These are phyloP conservation scores for Magallana nippona DNA, from an alignment of 2,888 invertebrate genomes.

Conservation along the genomic window DNA sequence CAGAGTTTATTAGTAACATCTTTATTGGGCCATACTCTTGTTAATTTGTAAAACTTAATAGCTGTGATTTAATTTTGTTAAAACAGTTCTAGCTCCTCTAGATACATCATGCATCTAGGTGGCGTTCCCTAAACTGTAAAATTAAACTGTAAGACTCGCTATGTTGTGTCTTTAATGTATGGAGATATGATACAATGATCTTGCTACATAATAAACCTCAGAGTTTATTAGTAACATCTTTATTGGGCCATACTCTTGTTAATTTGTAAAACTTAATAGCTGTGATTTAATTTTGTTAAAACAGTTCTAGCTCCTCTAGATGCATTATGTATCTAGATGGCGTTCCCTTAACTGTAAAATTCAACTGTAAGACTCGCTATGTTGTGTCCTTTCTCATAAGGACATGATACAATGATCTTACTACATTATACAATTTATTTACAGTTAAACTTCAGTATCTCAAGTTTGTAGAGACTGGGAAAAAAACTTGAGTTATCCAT, in stretches of 20 bases:
- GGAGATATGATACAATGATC: constrained; percentile 39
- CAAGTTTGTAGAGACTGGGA: no score
- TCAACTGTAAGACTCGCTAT: constrained; percentile 35
- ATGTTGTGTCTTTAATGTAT: constrained; percentile 17
- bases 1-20: no score
- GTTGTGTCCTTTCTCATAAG: constrained; percentile 6
- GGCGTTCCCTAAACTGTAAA: constrained; percentile 33
- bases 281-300: constrained; percentile 1
- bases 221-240: no score
- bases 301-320: constrained; percentile 52
- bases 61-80: neutral
- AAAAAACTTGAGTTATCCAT: no score
- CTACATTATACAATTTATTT: constrained; percentile 4
- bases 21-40: no score
- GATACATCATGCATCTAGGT: constrained; percentile 9
- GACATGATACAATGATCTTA: constrained; percentile 44
- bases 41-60: no score
- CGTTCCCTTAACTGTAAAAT: constrained; percentile 34
- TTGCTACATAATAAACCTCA: constrained; percentile 27
- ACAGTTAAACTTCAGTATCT: no score
- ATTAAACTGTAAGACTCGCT: constrained; percentile 34
- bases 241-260: no score
- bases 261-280: no score
- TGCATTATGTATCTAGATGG: constrained; percentile 12
- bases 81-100: constrained; percentile 52